These are phyloP conservation scores for Drosophila demipolita DNA, from an alignment of 2,888 invertebrate genomes.

Conservation along the genomic window DNA sequence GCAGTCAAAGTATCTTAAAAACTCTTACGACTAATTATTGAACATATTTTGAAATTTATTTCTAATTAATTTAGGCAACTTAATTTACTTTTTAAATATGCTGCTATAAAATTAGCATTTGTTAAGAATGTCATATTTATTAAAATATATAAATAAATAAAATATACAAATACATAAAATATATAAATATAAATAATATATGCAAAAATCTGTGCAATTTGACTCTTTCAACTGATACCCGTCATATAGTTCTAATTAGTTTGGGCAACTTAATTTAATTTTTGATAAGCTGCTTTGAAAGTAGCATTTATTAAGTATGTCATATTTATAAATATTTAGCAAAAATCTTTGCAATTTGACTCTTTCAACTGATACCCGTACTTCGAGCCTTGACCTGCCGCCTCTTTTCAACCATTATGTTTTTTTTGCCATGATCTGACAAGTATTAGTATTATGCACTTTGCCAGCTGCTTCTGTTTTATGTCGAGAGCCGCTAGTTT, in stretches of 20 bases:
- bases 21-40: not conserved
- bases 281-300: too few species aligned
- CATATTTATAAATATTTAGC: not conserved
- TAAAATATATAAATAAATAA: too few species aligned
- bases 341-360: not conserved
- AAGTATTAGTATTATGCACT: constrained; percentile 7
- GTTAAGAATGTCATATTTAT: too few species aligned
- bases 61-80: not conserved
- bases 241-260: too few species aligned
- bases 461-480: constrained; percentile 21
- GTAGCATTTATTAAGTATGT: too few species aligned
- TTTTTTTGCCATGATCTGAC: not conserved
- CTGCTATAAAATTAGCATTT: too few species aligned
- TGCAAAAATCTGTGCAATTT: not conserved
- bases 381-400: not conserved
- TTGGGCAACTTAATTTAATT: too few species aligned
- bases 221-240: not conserved
- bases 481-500: constrained; percentile 1
- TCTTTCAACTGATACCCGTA: not conserved
- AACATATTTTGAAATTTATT: not conserved
- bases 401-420: not conserved
- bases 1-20: not conserved
- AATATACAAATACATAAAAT: too few species aligned
- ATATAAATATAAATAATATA: too few species aligned
- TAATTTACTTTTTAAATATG: not conserved